Evolutionary conservation across 2,113 vertebrate genomes (phyloP).

Genomic region (Condylura cristata): DNA sequence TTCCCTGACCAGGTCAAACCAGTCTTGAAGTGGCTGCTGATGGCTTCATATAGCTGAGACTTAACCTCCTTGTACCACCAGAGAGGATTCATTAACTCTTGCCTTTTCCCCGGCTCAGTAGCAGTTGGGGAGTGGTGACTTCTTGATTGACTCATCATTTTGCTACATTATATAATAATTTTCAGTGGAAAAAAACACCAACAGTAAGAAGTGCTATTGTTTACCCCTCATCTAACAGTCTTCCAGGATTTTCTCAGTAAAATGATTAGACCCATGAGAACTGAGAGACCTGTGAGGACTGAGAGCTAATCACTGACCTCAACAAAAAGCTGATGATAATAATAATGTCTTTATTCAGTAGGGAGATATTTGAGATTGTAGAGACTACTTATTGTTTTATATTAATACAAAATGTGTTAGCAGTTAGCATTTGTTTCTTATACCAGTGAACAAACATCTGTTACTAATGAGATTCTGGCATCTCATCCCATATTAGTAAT

Average conservation of each 20-base stretch:
- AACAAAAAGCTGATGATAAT: not conserved
- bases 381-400: constrained; percentile 14
- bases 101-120: not conserved
- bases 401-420: constrained; percentile 28
- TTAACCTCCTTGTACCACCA: too few species aligned
- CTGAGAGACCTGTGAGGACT: not conserved
- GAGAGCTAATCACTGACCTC: not conserved
- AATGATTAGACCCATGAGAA: not conserved
- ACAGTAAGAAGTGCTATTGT: not conserved
- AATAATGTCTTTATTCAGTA: not conserved
- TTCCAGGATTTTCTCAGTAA: not conserved
- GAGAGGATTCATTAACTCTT: too few species aligned
- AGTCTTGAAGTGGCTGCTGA: too few species aligned
- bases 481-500: not conserved
- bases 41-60: too few species aligned
- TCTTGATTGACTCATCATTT: not conserved
- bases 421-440: constrained; percentile 50
- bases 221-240: not conserved
- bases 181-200: constrained; percentile 27
- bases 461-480: constrained; percentile 29
- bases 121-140: not conserved
- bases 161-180: not conserved
- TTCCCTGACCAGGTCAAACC: too few species aligned
- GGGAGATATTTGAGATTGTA: not conserved
- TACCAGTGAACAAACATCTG: constrained; percentile 21